phyloP scores from a whole-genome alignment of 2,888 invertebrate genomes.

The Hanleya hanleyi region DNA sequence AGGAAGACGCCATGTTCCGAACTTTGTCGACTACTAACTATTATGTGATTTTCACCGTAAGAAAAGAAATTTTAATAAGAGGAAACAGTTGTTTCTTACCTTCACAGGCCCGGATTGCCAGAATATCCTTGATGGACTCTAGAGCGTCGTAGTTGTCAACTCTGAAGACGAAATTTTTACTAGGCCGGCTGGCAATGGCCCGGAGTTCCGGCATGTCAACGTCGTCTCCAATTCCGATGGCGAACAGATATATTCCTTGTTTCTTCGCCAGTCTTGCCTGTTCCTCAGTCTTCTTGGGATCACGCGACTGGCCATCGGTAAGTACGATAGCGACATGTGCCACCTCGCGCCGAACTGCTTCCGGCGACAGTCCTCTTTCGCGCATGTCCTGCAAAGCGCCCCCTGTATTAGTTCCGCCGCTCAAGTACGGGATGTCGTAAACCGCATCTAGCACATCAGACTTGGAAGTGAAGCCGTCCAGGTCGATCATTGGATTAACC shows the following conservation, averaged over 20 bases:
- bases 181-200: constrained; percentile 61
- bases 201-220: constrained; percentile 55
- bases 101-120: constrained; percentile 56
- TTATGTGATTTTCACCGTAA: too few relatives aligned
- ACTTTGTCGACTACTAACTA: too few relatives aligned
- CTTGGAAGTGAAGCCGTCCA: constrained; percentile 39
- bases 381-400: constrained; percentile 49
- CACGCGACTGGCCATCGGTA: constrained; percentile 60
- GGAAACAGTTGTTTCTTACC: too few relatives aligned
- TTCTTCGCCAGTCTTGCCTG: constrained; percentile 51
- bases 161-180: constrained; percentile 57
- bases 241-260: constrained; percentile 62
- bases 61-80: too few relatives aligned
- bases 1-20: too few relatives aligned
- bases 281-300: constrained; percentile 44
- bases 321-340: constrained; percentile 58
- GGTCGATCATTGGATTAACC: constrained; percentile 40
- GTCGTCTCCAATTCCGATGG: constrained; percentile 64
- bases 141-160: constrained; percentile 61
- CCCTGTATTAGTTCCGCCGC: constrained; percentile 41
- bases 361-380: constrained; percentile 10
- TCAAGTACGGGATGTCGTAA: constrained; percentile 27
- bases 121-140: constrained; percentile 56
- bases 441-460: constrained; percentile 35
- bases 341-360: constrained; percentile 43